phyloP scores from a whole-genome alignment of 2,888 invertebrate species.

The Uloborus plumipes region DNA sequence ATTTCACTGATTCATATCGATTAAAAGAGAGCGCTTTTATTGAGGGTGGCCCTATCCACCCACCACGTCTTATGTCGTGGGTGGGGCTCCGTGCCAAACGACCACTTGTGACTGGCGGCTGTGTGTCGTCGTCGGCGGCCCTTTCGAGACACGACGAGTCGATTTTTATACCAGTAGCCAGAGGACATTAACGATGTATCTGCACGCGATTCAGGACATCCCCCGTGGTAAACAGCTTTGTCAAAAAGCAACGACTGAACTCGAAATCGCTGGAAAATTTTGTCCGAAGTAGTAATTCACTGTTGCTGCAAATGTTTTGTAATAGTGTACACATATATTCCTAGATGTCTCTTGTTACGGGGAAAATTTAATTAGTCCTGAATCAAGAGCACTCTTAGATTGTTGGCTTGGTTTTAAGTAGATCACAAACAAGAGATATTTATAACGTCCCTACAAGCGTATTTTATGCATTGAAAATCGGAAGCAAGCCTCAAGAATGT shows the following conservation, averaged over 20 bases:
- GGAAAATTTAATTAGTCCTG: too few relatives aligned
- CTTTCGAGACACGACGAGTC: not conserved
- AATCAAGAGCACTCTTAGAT: too few relatives aligned
- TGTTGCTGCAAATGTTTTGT: too few relatives aligned
- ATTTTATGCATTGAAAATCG: too few relatives aligned
- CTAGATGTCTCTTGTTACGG: too few relatives aligned
- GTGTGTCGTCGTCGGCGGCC: conserved; percentile 14
- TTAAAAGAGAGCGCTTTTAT: not conserved
- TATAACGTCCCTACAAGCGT: too few relatives aligned
- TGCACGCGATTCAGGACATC: conserved; percentile 9
- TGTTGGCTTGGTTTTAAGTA: too few relatives aligned
- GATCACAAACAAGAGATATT: too few relatives aligned
- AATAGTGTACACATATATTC: too few relatives aligned
- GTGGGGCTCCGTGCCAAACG: conserved; percentile 12
- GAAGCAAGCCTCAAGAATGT: too few relatives aligned
- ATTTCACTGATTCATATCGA: not conserved
- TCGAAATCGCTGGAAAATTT: not conserved
- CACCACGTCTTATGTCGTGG: not conserved
- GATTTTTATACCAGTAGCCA: not conserved
- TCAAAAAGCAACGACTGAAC: not conserved
- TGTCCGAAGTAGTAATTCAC: too few relatives aligned
- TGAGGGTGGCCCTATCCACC: not conserved
- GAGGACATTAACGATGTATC: not conserved
- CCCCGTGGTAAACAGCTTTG: not conserved
- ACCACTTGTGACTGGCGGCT: conserved; percentile 41